These are phyloP conservation scores for Osmerus mordax DNA, from an alignment of 2,113 vertebrate species.

Conservation along the genomic window DNA sequence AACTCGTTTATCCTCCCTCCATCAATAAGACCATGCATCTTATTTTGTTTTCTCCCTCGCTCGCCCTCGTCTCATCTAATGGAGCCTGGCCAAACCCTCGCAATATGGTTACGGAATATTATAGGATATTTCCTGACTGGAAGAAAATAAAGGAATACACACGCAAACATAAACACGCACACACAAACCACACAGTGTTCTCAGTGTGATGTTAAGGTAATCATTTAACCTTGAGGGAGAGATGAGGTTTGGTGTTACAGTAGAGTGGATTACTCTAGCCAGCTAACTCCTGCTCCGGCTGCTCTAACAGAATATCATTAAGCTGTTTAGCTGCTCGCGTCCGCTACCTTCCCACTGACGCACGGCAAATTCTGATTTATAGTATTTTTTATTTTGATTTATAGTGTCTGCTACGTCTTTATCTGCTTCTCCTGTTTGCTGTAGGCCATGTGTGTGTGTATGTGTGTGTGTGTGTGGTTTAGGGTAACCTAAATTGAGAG, in stretches of 20 bases:
- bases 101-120: conserved; percentile 44
- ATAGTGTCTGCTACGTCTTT: conserved; percentile 1
- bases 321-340: conserved; percentile 22
- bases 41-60: conserved; percentile 38
- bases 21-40: conserved; percentile 84
- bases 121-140: conserved; percentile 42
- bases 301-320: conserved; percentile 34
- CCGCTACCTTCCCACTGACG: conserved; percentile 18
- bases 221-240: conserved; percentile 46
- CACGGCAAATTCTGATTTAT: conserved; percentile 17
- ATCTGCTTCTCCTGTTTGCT: background rate
- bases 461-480: background rate
- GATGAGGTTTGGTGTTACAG: conserved; percentile 33
- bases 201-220: conserved; percentile 36
- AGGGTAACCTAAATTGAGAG: background rate
- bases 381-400: conserved; percentile 9
- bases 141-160: conserved; percentile 35
- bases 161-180: conserved; percentile 23
- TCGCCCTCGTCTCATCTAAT: conserved; percentile 41
- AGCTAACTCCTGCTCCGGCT: conserved; percentile 9
- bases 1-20: conserved; percentile 82
- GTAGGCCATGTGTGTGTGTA: background rate
- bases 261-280: conserved; percentile 20
- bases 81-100: conserved; percentile 44
- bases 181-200: conserved; percentile 17